Base-by-base conservation (phyloP, 2,797 vertebrate species). In the Halcyon leucocephala region DNA sequence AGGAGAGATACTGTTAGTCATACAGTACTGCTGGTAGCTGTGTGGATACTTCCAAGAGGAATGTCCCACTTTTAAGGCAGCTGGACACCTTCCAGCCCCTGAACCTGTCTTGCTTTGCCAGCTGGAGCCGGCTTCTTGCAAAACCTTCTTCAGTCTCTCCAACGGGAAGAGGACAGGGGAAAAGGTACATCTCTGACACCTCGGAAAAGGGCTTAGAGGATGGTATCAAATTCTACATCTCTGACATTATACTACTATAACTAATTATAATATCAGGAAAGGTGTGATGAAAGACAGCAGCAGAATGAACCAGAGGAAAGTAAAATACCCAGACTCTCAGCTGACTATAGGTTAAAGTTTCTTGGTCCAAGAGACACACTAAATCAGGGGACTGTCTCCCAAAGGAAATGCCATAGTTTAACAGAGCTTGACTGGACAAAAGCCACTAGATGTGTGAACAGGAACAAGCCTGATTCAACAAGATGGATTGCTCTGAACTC, bases 401-500 rank as follows among this genome's bases (percentile, higher is more conserved):
- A 93, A 71, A 96, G 95, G 96, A 97, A 96, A 92, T 96, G 52
- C 93, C 69, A 81, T 65, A 77, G 85, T 89, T 94, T 85, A 96
- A 84, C 87, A 94, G 88, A 86, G 92, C 67, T 80, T 61, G 82
- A 77, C 92, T 87, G 86, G 88, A 97, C 93, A 97, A 97, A 97
- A 96, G 96, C 93, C 92, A 95, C 74, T 92, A 89, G 71, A 97
- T 82, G 86, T 95, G 95, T 93, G 96, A 96, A 96, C 93, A 95
- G 90, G 83, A 95, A 90, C 88, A 95, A 95, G 92, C 35, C 90
- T 80, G 90, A 93, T 93, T 96, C 92, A 96, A 80, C 88, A 95
- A 97, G 92, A 97, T 95, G 83, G 93, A 96, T 96, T 94, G 96
- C 97, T 93, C 84, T 95, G 93, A 95, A 96, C 90, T 95, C 74